Percentiles rank a stretch among this genome's conserved stretches.
Evolutionary conservation across 2,797 vertebrate genomes (phyloP).

Genomic region (Hydrolagus colliei): DNA sequence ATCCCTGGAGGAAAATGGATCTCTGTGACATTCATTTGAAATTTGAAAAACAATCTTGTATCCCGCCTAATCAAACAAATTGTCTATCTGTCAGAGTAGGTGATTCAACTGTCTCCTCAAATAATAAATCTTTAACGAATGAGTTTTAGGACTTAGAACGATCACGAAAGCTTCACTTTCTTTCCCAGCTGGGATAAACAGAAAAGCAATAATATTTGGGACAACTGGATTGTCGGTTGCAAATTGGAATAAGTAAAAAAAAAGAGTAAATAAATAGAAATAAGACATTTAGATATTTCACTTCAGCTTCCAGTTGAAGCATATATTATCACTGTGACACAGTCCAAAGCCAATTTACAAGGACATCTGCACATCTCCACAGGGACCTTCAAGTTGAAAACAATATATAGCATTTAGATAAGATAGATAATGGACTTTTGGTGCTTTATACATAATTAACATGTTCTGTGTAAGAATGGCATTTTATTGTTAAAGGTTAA

Average conservation of each 20-base stretch:
- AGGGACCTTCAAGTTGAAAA: background rate
- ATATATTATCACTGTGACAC: background rate
- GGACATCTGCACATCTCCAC: background rate
- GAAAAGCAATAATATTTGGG: background rate
- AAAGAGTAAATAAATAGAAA: background rate
- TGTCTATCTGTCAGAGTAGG: conserved; percentile 9
- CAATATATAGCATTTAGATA: background rate
- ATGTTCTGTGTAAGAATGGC: no score
- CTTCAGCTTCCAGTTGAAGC: background rate
- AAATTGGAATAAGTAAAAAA: background rate
- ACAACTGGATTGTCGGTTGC: background rate
- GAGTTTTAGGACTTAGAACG: background rate
- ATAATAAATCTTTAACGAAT: conserved; percentile 5
- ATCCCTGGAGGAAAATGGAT: background rate
- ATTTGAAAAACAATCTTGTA: conserved; percentile 33
- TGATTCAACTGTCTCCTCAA: conserved; percentile 24
- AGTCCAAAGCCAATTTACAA: background rate
- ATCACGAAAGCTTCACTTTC: background rate
- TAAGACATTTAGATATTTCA: background rate
- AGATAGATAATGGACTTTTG: background rate
- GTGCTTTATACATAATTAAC: background rate
- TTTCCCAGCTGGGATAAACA: background rate
- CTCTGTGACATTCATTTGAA: background rate
- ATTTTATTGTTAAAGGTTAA: no score
- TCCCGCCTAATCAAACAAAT: conserved; percentile 31